Evolutionary conservation across 1,140 invertebrate genomes (phyloP).

Genomic region (Bombus sylvicola): DNA sequence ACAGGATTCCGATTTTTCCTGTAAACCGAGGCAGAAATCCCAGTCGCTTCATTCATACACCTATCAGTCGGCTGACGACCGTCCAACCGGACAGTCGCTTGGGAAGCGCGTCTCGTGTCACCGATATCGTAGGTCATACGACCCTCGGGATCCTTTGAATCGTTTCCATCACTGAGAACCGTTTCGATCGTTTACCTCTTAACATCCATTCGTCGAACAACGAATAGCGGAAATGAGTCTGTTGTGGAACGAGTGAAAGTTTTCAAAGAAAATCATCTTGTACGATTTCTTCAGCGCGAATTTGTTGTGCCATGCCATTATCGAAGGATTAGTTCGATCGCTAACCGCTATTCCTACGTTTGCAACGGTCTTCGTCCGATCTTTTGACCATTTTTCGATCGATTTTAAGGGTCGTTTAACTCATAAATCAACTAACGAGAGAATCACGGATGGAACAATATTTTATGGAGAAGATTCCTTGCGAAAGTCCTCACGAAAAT

Average conservation of each 20-base stretch:
- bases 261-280: neutral
- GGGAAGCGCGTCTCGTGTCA: slow-evolving; percentile 55
- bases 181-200: neutral
- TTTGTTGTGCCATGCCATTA: neutral
- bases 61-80: slow-evolving; percentile 81
- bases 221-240: neutral
- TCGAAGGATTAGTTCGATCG: neutral
- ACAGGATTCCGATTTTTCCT: slow-evolving; percentile 63
- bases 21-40: slow-evolving; percentile 78
- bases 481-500: neutral
- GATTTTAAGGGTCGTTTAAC: neutral
- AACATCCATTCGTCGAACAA: neutral
- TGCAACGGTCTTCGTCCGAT: neutral
- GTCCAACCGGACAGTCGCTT: slow-evolving; percentile 77
- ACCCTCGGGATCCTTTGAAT: neutral
- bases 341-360: too few species aligned
- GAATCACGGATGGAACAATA: neutral
- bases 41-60: slow-evolving; percentile 77
- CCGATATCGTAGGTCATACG: slow-evolving; percentile 36
- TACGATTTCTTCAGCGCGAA: neutral
- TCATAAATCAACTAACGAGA: neutral
- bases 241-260: slow-evolving; percentile 15
- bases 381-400: neutral
- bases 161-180: neutral
- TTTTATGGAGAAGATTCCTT: neutral